A percentile compares a stretch with the other conserved stretches of the same genome.
phyloP scores from a whole-genome alignment of 1,140 invertebrate genomes.

The Zaprionus davidi region DNA sequence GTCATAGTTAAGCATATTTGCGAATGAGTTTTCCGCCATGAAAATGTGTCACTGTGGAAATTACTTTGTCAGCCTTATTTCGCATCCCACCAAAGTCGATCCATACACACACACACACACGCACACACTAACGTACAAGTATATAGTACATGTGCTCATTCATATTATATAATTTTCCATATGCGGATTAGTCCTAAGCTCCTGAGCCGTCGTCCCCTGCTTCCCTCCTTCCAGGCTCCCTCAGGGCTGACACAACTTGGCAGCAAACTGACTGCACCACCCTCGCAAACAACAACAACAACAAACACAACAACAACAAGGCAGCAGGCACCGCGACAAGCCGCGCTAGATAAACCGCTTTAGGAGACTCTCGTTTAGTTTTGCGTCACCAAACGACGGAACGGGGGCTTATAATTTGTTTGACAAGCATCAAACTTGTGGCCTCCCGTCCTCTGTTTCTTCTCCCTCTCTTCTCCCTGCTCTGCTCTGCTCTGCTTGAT shows the following conservation, averaged over 20 bases:
- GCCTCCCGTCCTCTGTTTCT: neutral
- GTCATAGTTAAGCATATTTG: neutral
- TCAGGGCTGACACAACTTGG: slow-evolving; percentile 56
- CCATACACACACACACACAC: slow-evolving; percentile 5
- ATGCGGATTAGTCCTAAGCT: slow-evolving; percentile 76
- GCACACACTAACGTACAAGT: slow-evolving; percentile 2
- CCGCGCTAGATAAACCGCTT: slow-evolving; percentile 67
- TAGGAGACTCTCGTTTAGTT: slow-evolving; percentile 57
- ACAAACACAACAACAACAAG: slow-evolving; percentile 10
- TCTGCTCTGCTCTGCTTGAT: neutral
- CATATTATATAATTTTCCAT: slow-evolving; percentile 79
- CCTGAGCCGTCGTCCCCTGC: slow-evolving; percentile 28
- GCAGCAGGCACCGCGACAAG: slow-evolving; percentile 3
- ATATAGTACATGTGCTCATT: slow-evolving; percentile 25
- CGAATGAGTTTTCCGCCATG: slow-evolving; percentile 12
- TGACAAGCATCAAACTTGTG: slow-evolving; percentile 70
- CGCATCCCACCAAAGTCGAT: slow-evolving; percentile 49
- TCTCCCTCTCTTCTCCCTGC: neutral
- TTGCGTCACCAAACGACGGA: slow-evolving; percentile 32
- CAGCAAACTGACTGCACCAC: slow-evolving; percentile 45
- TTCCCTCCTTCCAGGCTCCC: neutral
- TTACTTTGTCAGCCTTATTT: slow-evolving; percentile 64
- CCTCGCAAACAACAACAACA: slow-evolving; percentile 33
- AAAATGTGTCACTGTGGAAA: slow-evolving; percentile 70
- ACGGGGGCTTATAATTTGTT: slow-evolving; percentile 75